Evolutionary conservation across 2,113 vertebrate species (phyloP).

Genomic region (Motacilla alba): DNA sequence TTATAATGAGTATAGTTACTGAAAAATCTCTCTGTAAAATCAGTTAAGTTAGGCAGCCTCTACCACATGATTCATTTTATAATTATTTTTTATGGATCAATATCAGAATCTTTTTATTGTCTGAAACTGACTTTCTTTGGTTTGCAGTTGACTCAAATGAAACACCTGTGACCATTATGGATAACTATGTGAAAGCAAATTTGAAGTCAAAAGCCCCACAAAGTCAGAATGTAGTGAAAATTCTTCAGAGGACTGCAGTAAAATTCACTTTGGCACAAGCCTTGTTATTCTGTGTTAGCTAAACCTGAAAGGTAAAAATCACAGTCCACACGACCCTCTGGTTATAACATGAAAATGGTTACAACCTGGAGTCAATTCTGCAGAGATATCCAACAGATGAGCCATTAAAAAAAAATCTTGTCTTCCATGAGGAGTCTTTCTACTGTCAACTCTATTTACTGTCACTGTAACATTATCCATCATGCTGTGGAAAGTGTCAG

Average conservation of each 20-base stretch:
- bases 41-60: background rate
- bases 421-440: background rate
- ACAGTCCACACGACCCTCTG: background rate
- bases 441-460: background rate
- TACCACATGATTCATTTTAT: background rate
- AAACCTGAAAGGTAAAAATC: background rate
- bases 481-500: background rate
- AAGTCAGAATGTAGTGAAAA: background rate
- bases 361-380: background rate
- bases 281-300: background rate
- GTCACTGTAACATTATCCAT: conserved; percentile 11
- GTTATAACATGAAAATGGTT: background rate
- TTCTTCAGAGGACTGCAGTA: background rate
- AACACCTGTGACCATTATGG: background rate
- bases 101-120: background rate
- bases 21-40: background rate
- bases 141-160: background rate
- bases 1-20: background rate
- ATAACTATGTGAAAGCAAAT: background rate
- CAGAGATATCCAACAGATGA: background rate
- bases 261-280: background rate
- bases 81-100: background rate
- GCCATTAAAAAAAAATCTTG: background rate
- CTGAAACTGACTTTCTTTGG: background rate
- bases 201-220: background rate